phyloP scores from a whole-genome alignment of 2,888 invertebrate genomes.

The Latrodectus hesperus region DNA sequence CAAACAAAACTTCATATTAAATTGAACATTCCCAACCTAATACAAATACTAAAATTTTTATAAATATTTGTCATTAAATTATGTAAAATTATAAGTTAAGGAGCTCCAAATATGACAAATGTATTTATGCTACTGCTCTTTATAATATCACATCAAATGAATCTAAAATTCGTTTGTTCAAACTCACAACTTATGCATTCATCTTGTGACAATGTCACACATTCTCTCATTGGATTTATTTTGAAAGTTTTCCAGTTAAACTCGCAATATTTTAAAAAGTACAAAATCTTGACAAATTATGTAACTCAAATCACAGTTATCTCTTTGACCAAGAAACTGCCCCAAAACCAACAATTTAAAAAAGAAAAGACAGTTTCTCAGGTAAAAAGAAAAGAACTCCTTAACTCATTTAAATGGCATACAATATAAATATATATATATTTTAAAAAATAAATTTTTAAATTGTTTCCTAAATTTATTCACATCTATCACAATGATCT shows the following conservation, averaged over 20 bases:
- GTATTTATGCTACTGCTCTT: neutral
- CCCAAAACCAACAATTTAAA: neutral
- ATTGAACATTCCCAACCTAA: slow-evolving; percentile 49
- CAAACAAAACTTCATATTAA: slow-evolving; percentile 34
- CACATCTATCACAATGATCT: slow-evolving; percentile 61
- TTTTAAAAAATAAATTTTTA: slow-evolving; percentile 64
- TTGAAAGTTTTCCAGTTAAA: slow-evolving; percentile 9
- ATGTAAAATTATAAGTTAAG: neutral
- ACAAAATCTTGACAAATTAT: neutral
- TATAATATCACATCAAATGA: neutral
- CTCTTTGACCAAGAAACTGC: neutral
- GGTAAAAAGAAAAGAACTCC: slow-evolving; percentile 34
- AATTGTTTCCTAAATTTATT: slow-evolving; percentile 44
- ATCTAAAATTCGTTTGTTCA: neutral
- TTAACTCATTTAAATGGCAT: slow-evolving; percentile 44
- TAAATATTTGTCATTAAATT: slow-evolving; percentile 42
- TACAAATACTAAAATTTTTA: slow-evolving; percentile 18
- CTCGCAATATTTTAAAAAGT: neutral
- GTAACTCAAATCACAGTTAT: neutral
- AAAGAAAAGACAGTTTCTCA: neutral
- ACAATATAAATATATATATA: slow-evolving; percentile 55
- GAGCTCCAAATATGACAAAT: neutral
- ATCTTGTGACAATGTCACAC: slow-evolving; percentile 2
- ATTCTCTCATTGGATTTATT: neutral
- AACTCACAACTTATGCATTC: neutral